A percentile compares a stretch with the other conserved stretches of the same genome.
These are phyloP conservation scores for Pandemis heparana DNA, from an alignment of 2,888 invertebrate genomes.

Conservation along the genomic window DNA sequence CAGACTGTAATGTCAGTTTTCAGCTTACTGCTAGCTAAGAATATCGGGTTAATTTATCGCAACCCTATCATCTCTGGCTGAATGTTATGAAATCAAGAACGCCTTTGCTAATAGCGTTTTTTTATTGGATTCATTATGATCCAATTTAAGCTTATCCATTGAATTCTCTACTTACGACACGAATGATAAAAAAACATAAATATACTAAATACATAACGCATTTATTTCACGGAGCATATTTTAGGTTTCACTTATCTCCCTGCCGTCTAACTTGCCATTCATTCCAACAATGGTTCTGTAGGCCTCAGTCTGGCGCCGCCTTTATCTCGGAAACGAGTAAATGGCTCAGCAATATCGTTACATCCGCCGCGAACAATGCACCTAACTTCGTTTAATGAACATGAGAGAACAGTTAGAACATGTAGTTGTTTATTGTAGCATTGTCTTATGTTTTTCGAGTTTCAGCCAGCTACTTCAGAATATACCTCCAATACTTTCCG, in stretches of 20 bases:
- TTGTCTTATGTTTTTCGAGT: slow-evolving; percentile 47
- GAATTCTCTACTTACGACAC: not conserved
- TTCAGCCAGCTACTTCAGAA: not conserved
- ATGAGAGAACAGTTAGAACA: slow-evolving; percentile 54
- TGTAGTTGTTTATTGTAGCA: slow-evolving; percentile 50
- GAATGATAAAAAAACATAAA: too few species aligned
- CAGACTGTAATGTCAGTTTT: too few species aligned
- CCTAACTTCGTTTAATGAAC: slow-evolving; percentile 66
- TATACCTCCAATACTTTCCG: too few species aligned
- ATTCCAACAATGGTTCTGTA: not conserved
- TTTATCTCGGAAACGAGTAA: slow-evolving; percentile 70
- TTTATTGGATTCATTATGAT: too few species aligned
- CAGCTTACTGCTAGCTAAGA: too few species aligned
- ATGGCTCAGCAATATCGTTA: slow-evolving; percentile 71
- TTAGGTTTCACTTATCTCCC: not conserved
- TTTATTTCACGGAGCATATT: not conserved
- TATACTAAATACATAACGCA: too few species aligned
- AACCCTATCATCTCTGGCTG: too few species aligned
- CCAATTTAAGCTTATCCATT: too few species aligned
- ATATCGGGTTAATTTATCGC: too few species aligned
- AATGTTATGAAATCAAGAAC: too few species aligned
- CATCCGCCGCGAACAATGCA: slow-evolving; percentile 68
- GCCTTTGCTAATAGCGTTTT: too few species aligned
- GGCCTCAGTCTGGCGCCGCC: slow-evolving; percentile 58
- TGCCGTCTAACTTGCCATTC: not conserved